phyloP scores from a whole-genome alignment of 2,113 vertebrate species.

The Tyrannus savana region DNA sequence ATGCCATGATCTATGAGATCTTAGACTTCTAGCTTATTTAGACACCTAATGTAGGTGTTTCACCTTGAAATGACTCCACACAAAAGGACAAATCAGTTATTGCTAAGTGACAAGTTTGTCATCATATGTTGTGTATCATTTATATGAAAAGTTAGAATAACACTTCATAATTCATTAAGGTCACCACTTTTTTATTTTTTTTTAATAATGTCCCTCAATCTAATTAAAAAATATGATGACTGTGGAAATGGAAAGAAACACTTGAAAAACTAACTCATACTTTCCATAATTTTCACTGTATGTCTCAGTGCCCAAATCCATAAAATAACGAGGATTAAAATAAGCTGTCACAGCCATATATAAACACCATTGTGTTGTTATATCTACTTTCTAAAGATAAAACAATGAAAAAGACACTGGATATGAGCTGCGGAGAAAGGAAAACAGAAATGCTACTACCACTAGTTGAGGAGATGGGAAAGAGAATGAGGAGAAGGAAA shows the following conservation, averaged over 20 bases:
- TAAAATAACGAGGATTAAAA: neutral
- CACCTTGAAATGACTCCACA: neutral
- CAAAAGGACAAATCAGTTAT: neutral
- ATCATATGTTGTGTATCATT: neutral
- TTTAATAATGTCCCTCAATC: neutral
- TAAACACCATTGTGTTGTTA: neutral
- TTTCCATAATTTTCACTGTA: neutral
- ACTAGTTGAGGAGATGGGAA: neutral
- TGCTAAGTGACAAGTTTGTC: neutral
- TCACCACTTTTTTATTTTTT: neutral
- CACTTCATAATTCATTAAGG: slow-evolving; percentile 36
- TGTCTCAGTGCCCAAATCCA: neutral
- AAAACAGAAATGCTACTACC: neutral
- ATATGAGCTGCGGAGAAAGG: neutral
- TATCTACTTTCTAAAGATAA: neutral
- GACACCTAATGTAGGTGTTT: neutral
- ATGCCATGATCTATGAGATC: neutral
- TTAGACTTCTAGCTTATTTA: neutral
- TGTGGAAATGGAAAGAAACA: neutral
- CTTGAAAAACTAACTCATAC: neutral
- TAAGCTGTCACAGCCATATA: neutral
- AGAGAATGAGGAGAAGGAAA: neutral
- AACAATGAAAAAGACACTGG: neutral
- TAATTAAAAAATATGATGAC: neutral
- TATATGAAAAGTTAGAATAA: neutral